Evolutionary conservation across 2,888 invertebrate species (phyloP).

Genomic region (Philereme vetulata): DNA sequence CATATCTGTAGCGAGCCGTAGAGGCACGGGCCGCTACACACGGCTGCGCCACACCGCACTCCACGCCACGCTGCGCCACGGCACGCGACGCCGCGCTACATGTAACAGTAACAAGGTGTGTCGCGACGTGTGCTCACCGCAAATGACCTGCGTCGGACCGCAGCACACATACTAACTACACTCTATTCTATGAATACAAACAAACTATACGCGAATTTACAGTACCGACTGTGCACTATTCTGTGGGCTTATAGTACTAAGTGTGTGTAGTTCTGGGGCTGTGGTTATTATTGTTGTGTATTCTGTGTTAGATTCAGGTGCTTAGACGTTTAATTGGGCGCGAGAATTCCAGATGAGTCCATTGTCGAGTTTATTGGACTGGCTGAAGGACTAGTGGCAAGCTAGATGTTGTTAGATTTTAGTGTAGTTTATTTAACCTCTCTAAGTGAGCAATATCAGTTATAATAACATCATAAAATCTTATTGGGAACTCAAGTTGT

Average conservation of each 20-base stretch:
- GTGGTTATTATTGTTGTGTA: background rate
- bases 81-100: slow-evolving; percentile 51
- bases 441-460: too few species aligned
- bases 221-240: background rate
- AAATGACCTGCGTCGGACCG: slow-evolving; percentile 54
- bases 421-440: too few species aligned
- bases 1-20: slow-evolving; percentile 11
- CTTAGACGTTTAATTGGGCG: slow-evolving; percentile 48
- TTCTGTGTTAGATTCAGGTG: slow-evolving; percentile 29
- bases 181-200: slow-evolving; percentile 1
- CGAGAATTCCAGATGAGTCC: slow-evolving; percentile 32
- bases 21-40: slow-evolving; percentile 30
- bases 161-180: slow-evolving; percentile 33
- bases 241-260: slow-evolving; percentile 5
- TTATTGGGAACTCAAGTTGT: too few species aligned
- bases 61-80: slow-evolving; percentile 31
- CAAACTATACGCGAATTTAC: background rate
- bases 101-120: slow-evolving; percentile 61
- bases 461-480: too few species aligned
- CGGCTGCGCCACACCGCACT: slow-evolving; percentile 33
- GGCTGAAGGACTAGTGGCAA: too few species aligned
- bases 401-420: too few species aligned
- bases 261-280: slow-evolving; percentile 4
- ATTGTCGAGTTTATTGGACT: slow-evolving; percentile 27
- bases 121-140: slow-evolving; percentile 39